Evolutionary conservation across 2,113 vertebrate species (phyloP).

Genomic region (Edolisoma coerulescens): DNA sequence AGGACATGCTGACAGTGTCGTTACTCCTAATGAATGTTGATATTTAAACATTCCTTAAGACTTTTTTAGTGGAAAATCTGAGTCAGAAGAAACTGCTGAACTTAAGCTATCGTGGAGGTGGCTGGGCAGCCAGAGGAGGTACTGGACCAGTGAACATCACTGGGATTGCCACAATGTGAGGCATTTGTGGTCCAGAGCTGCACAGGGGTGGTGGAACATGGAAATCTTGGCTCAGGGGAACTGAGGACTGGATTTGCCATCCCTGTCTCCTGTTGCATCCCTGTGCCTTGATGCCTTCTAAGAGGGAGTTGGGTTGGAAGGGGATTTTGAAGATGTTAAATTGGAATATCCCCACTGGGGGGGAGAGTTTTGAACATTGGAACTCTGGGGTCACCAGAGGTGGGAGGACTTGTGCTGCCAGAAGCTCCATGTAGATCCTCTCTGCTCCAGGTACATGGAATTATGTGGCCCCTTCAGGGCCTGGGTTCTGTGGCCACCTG

Average conservation of each 20-base stretch:
- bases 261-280: background rate
- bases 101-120: rapidly evolving
- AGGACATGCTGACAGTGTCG: background rate
- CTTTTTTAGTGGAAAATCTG: background rate
- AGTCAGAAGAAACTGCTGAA: background rate
- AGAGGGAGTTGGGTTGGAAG: background rate
- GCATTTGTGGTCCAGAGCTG: background rate
- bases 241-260: background rate
- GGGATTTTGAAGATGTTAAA: background rate
- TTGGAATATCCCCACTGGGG: background rate
- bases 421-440: background rate
- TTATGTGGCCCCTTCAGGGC: background rate
- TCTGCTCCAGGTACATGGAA: background rate
- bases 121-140: background rate
- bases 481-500: background rate
- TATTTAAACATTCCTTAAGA: background rate
- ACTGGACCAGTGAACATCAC: background rate
- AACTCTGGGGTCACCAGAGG: too few species aligned
- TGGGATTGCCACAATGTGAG: background rate
- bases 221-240: background rate
- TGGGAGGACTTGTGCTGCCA: background rate
- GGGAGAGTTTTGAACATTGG: rapidly evolving
- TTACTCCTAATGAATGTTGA: background rate
- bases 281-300: background rate
- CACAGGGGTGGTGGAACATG: background rate